These are phyloP conservation scores for Copsychus sechellarum DNA, from an alignment of 2,113 vertebrate species.

Conservation along the genomic window DNA sequence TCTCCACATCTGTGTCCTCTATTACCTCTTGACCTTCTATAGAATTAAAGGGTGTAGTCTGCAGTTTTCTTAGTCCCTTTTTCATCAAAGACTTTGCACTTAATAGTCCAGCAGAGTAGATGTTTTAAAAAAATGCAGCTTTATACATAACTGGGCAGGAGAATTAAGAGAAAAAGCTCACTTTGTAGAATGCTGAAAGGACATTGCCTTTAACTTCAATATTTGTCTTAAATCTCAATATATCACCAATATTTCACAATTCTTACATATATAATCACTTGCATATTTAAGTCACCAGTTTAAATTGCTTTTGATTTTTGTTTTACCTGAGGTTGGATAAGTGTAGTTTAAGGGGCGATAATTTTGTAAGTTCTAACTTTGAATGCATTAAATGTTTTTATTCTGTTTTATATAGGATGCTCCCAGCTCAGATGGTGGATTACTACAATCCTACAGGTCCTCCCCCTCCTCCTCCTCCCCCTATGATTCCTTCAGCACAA, in stretches of 20 bases:
- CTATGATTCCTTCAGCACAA: slow-evolving; percentile 92
- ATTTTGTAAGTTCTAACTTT: not conserved
- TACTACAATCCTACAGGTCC: slow-evolving; percentile 88
- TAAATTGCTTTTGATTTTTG: not conserved
- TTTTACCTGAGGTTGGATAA: not conserved
- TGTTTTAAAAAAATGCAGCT: not conserved
- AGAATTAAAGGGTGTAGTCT: fast-evolving
- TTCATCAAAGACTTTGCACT: not conserved
- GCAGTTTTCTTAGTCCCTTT: not conserved
- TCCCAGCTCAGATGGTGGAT: slow-evolving; percentile 83
- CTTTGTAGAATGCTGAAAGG: not conserved
- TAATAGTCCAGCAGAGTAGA: not conserved
- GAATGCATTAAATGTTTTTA: not conserved
- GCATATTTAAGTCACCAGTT: not conserved
- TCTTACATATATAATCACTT: not conserved
- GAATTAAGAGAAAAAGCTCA: not conserved
- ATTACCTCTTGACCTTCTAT: not conserved
- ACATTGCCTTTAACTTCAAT: not conserved
- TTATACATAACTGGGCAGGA: not conserved
- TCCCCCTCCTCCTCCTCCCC: slow-evolving; percentile 84
- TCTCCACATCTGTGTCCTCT: not conserved
- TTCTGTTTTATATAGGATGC: slow-evolving; percentile 75
- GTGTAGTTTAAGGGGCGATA: not conserved
- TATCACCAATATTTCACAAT: not conserved
- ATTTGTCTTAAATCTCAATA: not conserved